Base-by-base conservation (phyloP, 2,113 vertebrate species). In the Amazona vittata region DNA sequence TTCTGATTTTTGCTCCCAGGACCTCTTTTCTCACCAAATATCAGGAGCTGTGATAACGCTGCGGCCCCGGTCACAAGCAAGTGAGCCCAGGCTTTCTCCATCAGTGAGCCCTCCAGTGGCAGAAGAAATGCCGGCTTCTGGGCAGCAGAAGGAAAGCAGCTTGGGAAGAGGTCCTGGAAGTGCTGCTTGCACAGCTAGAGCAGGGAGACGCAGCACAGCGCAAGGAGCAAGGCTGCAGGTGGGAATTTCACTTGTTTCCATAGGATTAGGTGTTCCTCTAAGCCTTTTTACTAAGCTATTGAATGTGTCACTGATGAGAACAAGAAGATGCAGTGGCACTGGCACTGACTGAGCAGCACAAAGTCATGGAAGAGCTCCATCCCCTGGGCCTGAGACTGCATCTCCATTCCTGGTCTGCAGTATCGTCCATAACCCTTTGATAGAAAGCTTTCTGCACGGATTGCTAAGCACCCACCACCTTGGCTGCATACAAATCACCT, bases 101-200 rank as follows among this genome's bases (percentile, higher is more conserved):
- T 12, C 2, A 0, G 20, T 33, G 57, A 80, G 19, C 26, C 37
- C 43, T 59, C 37, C 37, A 52, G 19, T 0, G 0, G 29, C 47
- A 74, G 28, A 65, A 47, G 37, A 83, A 35, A 10, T 4, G 5
- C 16, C 10, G 39, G 31, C 10, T 55, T 37, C 4, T 1, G 9
- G 24, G 46, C 6, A 57, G 62, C 5, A 33, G 68, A 25, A 64
- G 25, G 47, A 69, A 39, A 63, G 15, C 16, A 75, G 46, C 35
- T 53, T 33, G n/a, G 47, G 41, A 35, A 63, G 46, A 57, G 15
- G 22, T 31, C 8, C 29, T 57, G 63, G 37, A 20, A 70, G 44
- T 68, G 44, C 63, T 41, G 53, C 33, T 28, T 18, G 47, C 21
- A 12, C 46, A 74, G 43, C 43, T 77, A 55, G 46, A 46, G 46